These are phyloP conservation scores for Orbicella faveolata DNA, from an alignment of 64 coral and sea anemone species.

Conservation along the genomic window DNA sequence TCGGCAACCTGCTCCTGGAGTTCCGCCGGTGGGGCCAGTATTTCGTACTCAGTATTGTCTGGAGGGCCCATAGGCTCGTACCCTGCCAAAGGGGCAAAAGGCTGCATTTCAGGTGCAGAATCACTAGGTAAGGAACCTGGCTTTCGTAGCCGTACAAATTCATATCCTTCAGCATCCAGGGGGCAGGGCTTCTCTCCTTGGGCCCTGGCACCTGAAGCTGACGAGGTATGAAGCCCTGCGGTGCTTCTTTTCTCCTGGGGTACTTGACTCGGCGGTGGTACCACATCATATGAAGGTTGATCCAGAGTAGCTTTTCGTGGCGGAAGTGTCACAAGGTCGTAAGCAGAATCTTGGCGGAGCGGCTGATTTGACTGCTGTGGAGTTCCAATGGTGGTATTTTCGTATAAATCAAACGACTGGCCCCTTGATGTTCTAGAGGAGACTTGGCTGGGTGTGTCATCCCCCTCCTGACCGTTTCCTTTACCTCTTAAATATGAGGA, in stretches of 20 bases:
- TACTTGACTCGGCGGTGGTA: background rate
- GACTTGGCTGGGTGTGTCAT: background rate
- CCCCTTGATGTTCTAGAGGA: background rate
- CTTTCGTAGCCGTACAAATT: conserved; percentile 32
- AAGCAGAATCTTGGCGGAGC: background rate
- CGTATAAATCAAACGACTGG: conserved; percentile 26
- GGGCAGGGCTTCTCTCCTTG: background rate
- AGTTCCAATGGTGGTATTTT: background rate
- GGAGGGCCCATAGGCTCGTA: conserved; percentile 66
- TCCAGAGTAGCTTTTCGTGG: conserved; percentile 28
- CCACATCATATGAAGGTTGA: background rate
- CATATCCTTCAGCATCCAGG: conserved; percentile 11
- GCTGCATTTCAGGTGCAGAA: conserved; percentile 46
- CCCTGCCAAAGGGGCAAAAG: conserved; percentile 56
- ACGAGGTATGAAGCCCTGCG: background rate
- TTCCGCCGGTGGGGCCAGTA: background rate
- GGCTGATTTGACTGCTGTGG: background rate
- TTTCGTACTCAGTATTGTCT: conserved; percentile 34
- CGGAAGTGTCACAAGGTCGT: conserved; percentile 46
- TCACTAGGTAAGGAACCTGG: background rate
- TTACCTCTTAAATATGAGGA: background rate
- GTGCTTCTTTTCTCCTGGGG: conserved; percentile 11
- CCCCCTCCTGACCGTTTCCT: conserved; percentile 20
- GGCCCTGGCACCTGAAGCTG: background rate
- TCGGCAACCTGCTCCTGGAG: background rate